Evolutionary conservation across 2,113 vertebrate species (phyloP).

Genomic region (Siniperca knerii): DNA sequence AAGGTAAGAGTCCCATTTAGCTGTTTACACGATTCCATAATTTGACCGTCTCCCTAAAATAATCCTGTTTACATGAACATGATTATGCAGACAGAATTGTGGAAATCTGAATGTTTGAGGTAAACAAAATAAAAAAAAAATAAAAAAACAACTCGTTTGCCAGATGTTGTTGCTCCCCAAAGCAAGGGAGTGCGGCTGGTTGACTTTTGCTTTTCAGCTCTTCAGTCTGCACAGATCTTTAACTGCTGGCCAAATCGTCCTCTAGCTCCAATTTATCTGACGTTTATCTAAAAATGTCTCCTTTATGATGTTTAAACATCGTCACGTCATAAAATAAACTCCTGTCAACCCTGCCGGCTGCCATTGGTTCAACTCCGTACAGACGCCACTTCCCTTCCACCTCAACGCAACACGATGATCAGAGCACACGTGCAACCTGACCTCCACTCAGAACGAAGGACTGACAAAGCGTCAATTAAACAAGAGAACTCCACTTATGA

Average conservation of each 20-base stretch:
- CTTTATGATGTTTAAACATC: conserved; percentile 1
- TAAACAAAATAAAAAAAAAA: conserved; percentile 23
- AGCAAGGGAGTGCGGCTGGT: conserved; percentile 2
- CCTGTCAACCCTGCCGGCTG: background rate
- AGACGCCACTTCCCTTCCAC: background rate
- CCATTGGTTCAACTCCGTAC: background rate
- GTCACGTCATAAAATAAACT: conserved; percentile 1
- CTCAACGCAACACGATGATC: background rate
- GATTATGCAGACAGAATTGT: conserved; percentile 4
- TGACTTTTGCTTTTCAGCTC: conserved; percentile 3
- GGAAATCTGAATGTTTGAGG: conserved; percentile 5
- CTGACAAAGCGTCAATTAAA: background rate
- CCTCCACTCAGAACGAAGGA: background rate
- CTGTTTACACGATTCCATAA: conserved; percentile 20
- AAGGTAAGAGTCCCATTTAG: conserved; percentile 23
- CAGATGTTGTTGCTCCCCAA: conserved; percentile 23
- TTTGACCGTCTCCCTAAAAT: conserved; percentile 20
- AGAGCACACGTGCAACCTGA: background rate
- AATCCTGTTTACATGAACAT: conserved; percentile 37
- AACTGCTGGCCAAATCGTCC: background rate
- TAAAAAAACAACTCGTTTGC: conserved; percentile 10
- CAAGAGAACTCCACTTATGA: background rate
- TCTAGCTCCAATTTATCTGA: background rate
- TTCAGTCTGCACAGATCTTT: background rate
- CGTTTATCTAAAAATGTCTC: background rate